A percentile compares a stretch with the other conserved stretches of the same genome.
Conservation (phyloP, 2,888 invertebrate genomes). For the Drosophila helvetica region DNA sequence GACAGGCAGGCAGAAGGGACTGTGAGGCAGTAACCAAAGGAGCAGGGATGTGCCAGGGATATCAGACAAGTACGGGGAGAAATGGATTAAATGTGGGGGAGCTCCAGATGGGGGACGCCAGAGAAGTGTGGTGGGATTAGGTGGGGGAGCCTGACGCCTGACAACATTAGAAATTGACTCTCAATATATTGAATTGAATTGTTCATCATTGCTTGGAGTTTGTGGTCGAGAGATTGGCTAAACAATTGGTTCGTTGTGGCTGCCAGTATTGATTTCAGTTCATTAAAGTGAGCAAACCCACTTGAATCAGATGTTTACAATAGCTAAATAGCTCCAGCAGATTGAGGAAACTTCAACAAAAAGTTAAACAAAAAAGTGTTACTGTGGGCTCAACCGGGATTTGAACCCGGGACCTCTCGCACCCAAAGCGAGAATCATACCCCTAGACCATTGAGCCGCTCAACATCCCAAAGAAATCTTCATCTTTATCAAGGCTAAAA, state of each 20-base stretch:
- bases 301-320: background rate
- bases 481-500: background rate
- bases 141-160: background rate
- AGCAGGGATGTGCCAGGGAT: background rate
- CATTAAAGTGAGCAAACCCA: background rate
- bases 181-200: slow-evolving; percentile 41
- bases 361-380: background rate
- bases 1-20: slow-evolving; percentile 52
- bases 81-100: slow-evolving; percentile 13
- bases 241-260: slow-evolving; percentile 34
- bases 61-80: slow-evolving; percentile 4
- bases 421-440: slow-evolving; percentile 87
- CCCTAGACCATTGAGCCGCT: slow-evolving; percentile 86
- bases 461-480: background rate
- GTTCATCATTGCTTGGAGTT: slow-evolving; percentile 28
- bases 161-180: slow-evolving; percentile 45
- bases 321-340: background rate
- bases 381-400: slow-evolving; percentile 86
- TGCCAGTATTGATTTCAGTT: background rate
- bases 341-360: too few relatives aligned
- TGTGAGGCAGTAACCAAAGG: slow-evolving; percentile 28
- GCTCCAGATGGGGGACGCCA: background rate
- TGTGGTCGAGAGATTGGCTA: slow-evolving; percentile 20
- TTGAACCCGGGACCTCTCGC: slow-evolving; percentile 87
- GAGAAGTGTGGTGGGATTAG: background rate